Conservation (phyloP, 2,888 invertebrate species). For the Noctua fimbriata region DNA sequence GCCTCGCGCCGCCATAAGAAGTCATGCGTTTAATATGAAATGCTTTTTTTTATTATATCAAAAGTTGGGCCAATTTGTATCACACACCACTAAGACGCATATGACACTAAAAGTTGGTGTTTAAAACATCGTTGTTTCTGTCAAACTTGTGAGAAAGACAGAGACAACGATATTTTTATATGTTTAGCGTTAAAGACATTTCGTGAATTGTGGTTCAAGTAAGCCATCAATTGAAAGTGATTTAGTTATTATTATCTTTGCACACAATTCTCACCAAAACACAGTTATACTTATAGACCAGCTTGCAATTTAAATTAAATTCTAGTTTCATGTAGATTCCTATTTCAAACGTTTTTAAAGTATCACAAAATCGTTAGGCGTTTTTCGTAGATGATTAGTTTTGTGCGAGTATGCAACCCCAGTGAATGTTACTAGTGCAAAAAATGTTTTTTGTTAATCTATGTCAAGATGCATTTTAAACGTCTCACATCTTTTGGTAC, state of each 20-base stretch:
- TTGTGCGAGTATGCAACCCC: slow-evolving; percentile 40
- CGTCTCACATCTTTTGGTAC: slow-evolving; percentile 52
- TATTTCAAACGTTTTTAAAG: neutral
- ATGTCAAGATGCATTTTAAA: slow-evolving; percentile 47
- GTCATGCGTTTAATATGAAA: slow-evolving; percentile 19
- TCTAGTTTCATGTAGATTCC: neutral
- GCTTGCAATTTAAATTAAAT: neutral
- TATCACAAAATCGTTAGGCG: slow-evolving; percentile 28
- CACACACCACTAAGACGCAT: neutral
- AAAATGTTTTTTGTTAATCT: slow-evolving; percentile 42
- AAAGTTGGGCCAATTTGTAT: neutral
- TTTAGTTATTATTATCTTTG: neutral
- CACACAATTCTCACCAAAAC: slow-evolving; percentile 19
- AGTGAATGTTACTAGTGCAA: slow-evolving; percentile 51
- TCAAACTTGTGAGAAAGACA: neutral
- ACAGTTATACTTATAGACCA: neutral
- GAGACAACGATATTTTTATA: neutral
- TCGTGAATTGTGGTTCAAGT: neutral
- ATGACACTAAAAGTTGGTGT: neutral
- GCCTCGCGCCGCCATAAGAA: slow-evolving; percentile 53
- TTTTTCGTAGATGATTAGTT: slow-evolving; percentile 21
- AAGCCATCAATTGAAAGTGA: neutral
- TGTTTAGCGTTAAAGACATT: neutral
- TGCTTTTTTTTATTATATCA: slow-evolving; percentile 6
- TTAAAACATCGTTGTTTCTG: neutral